Base-by-base conservation (phyloP, 2,888 invertebrate genomes). In the Epinotia brunnichana region DNA sequence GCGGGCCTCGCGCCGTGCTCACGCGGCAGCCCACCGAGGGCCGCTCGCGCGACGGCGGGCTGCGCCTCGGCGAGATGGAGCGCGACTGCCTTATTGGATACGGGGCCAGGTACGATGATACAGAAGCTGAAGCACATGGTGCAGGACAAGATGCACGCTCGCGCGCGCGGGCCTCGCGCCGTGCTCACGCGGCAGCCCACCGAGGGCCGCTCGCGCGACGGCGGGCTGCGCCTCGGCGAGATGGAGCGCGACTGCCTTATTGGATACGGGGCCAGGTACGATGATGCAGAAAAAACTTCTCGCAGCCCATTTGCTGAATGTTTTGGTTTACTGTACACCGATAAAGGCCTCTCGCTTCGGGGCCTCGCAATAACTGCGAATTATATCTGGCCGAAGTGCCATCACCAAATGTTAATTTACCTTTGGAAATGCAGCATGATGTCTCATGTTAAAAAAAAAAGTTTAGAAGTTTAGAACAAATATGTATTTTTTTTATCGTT, bases 191-290 rank as follows among this genome's bases (percentile, higher is more conserved):
- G 99, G 3, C 99, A 99, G 89, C 99, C 99, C 11, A 99, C 99
- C 0, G 99, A 99, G 91, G 99, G 99, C 15, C 94, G 99, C 75
- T 97, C 98, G 70, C 95, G 98, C 21, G 99, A 99, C 86, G 99
- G 99, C 74, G 99, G 99, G 62, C 94, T 99, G 69, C 95, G 99
- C 59, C 95, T 99, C 61, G 99, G 99, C 3, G 99, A 99, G 93
- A 99, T 99, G 99, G 99, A 99, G 88, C 95, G 99, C 51, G 99
- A 99, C 94, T 99, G 99, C 88, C 94, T 99, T 35, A 99, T 99
- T 77, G 99, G 99, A 39, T 99, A 99, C 83, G 99, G 99, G 4
- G 98, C 99, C 4, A 96, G 96, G 96, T 96, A 85, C n/a, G n/a
- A n/a, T n/a, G n/a, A n/a, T n/a, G n/a, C n/a, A n/a, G n/a, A n/a